Evolutionary conservation across 1,140 invertebrate genomes (phyloP), one percentile per base, ranked within the genome.

Genomic region (Euwallacea fornicatus): DNA sequence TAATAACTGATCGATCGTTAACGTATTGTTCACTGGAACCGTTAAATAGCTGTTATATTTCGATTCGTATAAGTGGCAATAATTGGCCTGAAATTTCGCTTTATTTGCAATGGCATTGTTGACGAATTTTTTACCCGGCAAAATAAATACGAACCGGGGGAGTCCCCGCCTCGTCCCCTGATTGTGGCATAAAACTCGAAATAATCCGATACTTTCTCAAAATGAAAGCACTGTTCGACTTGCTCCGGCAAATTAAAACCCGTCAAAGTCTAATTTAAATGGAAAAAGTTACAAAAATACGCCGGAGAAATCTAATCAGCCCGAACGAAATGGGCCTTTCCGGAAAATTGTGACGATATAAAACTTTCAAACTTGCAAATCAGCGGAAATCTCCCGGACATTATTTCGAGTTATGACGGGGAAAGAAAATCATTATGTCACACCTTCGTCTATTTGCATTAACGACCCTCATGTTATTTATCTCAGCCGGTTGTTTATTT

Each of bases 281-380:
- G 67, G 67, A 69, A 69, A 69, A 69, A 69, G 67, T 69, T 69
- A 69, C 42, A 69, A 62, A 69, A 69, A 69, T 69, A 69, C 67
- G 67, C 59, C 67, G 58, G 67, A 42, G 33, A 54, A 69, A 69
- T 69, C 67, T 69, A 69, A 69, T 69, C 67, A 63, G 47, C 56
- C 67, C 46, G 41, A 69, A 69, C 47, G 47, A 63, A 69, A 63
- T 63, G 67, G 62, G 67, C 60, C 15, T 44, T 63, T 69, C 60
- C 47, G 60, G 44, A 63, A 69, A 69, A 69, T 69, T 63, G 58
- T 63, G 58, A 69, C 47, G 67, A 69, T 62, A 69, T 69, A 61
- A 69, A 69, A 69, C 59, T 69, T 69, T 68, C 62, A 61, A 69
- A 69, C 59, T 69, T 69, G 67, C 67, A 69, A 69, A 69, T 69